Evolutionary conservation across 2,888 invertebrate genomes (phyloP).

Genomic region (Pardosa pseudoannulata): DNA sequence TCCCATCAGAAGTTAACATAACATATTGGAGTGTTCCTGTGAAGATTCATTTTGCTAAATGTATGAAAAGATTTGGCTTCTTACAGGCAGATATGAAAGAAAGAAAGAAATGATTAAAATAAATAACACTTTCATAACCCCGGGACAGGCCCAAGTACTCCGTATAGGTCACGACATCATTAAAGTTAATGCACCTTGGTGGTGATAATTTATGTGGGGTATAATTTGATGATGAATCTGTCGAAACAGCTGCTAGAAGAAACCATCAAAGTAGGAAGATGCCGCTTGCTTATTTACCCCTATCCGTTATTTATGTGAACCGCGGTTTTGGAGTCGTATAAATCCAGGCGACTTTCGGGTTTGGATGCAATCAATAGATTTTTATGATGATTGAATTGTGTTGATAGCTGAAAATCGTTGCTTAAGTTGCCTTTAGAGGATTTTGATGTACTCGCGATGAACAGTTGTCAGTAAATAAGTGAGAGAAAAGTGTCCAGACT

Average conservation of each 20-base stretch:
- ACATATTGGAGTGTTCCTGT: not conserved
- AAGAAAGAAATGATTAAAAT: not conserved
- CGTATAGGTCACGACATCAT: not conserved
- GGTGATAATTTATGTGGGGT: slow-evolving; percentile 2
- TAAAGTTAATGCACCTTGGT: slow-evolving; percentile 1
- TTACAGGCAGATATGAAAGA: not conserved
- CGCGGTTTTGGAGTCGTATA: not conserved
- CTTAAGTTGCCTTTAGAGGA: not conserved
- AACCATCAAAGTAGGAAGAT: not conserved
- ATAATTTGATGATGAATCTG: slow-evolving; percentile 13
- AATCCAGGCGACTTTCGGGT: not conserved
- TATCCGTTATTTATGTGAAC: not conserved
- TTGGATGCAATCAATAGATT: not conserved
- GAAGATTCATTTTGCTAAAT: not conserved
- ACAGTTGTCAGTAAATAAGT: not conserved
- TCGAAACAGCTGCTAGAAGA: slow-evolving; percentile 7
- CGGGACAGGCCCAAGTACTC: not conserved
- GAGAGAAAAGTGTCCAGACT: not conserved
- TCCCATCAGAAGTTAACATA: no score
- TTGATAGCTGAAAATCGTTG: not conserved
- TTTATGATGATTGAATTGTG: slow-evolving; percentile 15
- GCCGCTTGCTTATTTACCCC: not conserved
- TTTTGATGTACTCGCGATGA: not conserved
- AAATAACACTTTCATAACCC: not conserved
- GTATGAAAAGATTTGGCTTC: not conserved